phyloP scores from a whole-genome alignment of 2,888 invertebrate genomes.

The Fabriciana adippe region DNA sequence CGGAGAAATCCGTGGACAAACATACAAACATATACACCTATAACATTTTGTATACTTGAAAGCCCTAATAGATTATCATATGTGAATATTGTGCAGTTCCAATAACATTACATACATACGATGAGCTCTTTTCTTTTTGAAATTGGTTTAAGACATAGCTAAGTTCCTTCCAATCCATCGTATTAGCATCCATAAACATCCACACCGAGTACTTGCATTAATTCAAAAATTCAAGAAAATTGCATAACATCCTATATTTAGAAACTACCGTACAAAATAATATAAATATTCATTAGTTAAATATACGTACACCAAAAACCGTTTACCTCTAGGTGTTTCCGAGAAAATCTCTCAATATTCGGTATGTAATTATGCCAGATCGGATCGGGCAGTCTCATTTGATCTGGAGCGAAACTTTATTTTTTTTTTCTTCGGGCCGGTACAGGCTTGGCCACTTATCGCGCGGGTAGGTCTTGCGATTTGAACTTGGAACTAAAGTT shows the following conservation, averaged over 20 bases:
- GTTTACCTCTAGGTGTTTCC: slow-evolving; percentile 30
- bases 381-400: slow-evolving; percentile 57
- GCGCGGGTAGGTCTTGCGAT: slow-evolving; percentile 46
- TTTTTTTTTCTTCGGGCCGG: slow-evolving; percentile 47
- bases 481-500: slow-evolving; percentile 36
- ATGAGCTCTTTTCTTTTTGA: too few species aligned
- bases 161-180: too few species aligned
- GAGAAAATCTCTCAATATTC: slow-evolving; percentile 35
- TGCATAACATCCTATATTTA: not conserved
- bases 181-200: too few species aligned
- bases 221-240: not conserved
- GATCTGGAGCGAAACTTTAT: slow-evolving; percentile 67
- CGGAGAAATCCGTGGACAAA: too few species aligned
- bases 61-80: too few species aligned
- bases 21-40: too few species aligned
- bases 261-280: not conserved
- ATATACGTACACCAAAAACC: slow-evolving; percentile 10
- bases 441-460: slow-evolving; percentile 54
- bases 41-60: too few species aligned
- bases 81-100: too few species aligned
- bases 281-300: slow-evolving; percentile 13
- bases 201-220: too few species aligned
- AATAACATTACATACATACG: too few species aligned
- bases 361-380: slow-evolving; percentile 36
- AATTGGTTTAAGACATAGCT: too few species aligned